Base-by-base conservation (phyloP, 2,888 invertebrate species). In the Sycophila texana region DNA sequence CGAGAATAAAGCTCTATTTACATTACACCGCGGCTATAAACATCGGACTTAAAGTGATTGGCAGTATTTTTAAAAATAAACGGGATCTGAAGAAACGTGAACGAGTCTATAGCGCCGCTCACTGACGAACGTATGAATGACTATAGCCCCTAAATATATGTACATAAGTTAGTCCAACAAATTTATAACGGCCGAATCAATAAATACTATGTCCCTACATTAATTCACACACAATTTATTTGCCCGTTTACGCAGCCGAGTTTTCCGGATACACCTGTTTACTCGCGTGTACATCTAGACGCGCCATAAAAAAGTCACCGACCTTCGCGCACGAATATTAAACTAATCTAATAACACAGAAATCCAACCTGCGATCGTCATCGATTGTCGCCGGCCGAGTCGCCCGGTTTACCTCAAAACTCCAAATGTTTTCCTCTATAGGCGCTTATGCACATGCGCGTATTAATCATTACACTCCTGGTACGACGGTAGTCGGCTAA, bases 121-220 rank as follows among this genome's bases (percentile, higher is more conserved):
- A 30, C 16, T 26, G 7, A 16, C 39, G 63, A 39, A n/a, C 53
- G n/a, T 53, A 53, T n/a, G 53, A 53, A 53, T 53, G 53, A 53
- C 30, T 63, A 73, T 65, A 22, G 57, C 14, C 47, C 57, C 47
- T 47, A 39, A 66, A 66, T 66, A 66, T 66, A 65, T 53, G 47
- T 71, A 71, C 0, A 58, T 14, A 26, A 14, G 49, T 60, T 22
- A 5, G 49, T 58, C 55, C 57, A 7, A 74, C 39, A 66, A 74
- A 57, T 74, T 74, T 18, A 66, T 26, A 58, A 66, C 57, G 22
- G 58, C 5, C 26, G 20, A 53, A 74, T 74, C 74, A 58, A 74
- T 74, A 39, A 55, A 47, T 49, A 18, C 47, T 10, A 57, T 49
- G 30, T 58, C 47, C 22, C 22, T 57, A 22, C 18, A 39, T 58